Percentiles rank a stretch among this genome's conserved stretches.
Evolutionary conservation across 1,140 invertebrate genomes (phyloP).

Genomic region (Delia radicum): DNA sequence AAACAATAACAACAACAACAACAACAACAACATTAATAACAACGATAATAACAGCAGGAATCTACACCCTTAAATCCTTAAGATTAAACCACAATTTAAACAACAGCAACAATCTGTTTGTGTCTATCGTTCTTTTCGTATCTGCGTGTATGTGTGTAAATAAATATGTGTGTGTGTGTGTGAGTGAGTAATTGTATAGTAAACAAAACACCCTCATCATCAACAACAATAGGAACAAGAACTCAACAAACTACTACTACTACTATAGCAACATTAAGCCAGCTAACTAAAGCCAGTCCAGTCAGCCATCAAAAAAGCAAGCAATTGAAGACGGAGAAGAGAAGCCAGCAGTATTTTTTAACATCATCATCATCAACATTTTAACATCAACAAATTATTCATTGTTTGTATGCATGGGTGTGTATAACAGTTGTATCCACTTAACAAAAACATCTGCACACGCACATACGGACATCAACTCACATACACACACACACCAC

Average conservation of each 20-base stretch:
- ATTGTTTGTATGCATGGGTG: not conserved
- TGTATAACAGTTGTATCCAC: not conserved
- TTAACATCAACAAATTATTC: not conserved
- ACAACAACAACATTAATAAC: not conserved
- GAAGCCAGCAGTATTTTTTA: not conserved
- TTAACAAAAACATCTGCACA: not conserved
- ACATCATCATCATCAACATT: not conserved
- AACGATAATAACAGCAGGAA: not conserved
- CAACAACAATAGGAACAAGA: not conserved
- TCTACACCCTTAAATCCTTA: not conserved
- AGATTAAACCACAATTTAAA: conserved; percentile 14
- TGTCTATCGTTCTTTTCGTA: not conserved
- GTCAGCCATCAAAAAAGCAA: not conserved
- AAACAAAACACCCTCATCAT: not conserved
- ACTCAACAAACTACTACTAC: not conserved
- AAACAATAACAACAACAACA: not conserved
- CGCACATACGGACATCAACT: not conserved
- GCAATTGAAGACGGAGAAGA: no score
- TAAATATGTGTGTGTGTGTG: not conserved
- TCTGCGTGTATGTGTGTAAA: not conserved
- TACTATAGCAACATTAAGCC: not conserved
- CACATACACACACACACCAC: not conserved
- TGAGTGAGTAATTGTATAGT: not conserved
- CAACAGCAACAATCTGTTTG: not conserved
- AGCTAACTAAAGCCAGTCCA: not conserved